phyloP scores from a whole-genome alignment of 2,888 invertebrate genomes.

The Drosophila quinaria region DNA sequence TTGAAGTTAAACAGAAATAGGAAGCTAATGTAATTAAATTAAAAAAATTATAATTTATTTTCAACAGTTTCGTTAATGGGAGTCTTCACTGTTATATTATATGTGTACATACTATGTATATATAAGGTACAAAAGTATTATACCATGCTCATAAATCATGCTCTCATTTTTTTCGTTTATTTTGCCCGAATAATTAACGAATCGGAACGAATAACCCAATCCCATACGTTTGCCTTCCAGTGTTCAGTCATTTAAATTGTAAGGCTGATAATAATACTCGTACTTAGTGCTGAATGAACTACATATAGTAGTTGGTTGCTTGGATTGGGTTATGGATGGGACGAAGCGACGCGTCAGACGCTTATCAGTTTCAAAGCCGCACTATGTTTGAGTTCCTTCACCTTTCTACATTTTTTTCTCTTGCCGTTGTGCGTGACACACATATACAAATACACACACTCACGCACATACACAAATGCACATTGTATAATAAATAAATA shows the following conservation, averaged over 20 bases:
- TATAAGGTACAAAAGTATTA: conserved; percentile 9
- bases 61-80: not conserved
- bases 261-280: conserved; percentile 48
- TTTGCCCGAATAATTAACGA: conserved; percentile 51
- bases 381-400: conserved; percentile 68
- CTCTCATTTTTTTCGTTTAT: conserved; percentile 14
- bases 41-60: not conserved
- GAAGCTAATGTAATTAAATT: too few species aligned
- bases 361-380: conserved; percentile 67
- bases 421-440: conserved; percentile 54
- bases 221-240: conserved; percentile 6
- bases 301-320: not conserved
- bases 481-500: conserved; percentile 44
- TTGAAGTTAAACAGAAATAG: too few species aligned
- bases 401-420: conserved; percentile 46
- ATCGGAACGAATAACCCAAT: conserved; percentile 46
- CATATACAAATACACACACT: conserved; percentile 33
- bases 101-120: not conserved
- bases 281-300: conserved; percentile 1
- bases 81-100: not conserved
- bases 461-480: conserved; percentile 10
- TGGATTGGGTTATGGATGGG: conserved; percentile 1
- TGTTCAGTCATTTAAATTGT: conserved; percentile 32
- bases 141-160: conserved; percentile 38
- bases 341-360: conserved; percentile 9